phyloP scores from a whole-genome alignment of 2,113 vertebrate genomes.

The Sprattus sprattus region DNA sequence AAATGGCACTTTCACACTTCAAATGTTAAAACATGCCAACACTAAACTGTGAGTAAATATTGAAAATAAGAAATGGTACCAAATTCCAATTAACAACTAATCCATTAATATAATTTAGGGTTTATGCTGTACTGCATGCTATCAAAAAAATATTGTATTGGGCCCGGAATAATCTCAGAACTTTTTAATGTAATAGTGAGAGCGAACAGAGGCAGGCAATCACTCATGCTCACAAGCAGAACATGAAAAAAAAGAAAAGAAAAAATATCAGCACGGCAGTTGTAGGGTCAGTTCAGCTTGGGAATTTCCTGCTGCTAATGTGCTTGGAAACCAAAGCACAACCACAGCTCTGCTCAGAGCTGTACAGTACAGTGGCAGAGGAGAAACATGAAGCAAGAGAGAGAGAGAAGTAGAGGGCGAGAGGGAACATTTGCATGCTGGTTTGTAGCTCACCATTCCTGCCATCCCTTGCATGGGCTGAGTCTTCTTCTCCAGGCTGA shows the following conservation, averaged over 20 bases:
- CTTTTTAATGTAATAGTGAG: background rate
- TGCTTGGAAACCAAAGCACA: background rate
- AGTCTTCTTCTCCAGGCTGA: constrained; percentile 90
- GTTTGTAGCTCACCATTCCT: constrained; percentile 78
- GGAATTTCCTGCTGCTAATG: constrained; percentile 16
- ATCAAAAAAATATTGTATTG: background rate
- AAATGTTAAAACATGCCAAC: no score
- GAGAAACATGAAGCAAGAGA: background rate
- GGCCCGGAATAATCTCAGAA: background rate
- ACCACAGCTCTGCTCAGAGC: background rate
- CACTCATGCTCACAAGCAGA: background rate
- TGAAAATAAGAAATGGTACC: background rate
- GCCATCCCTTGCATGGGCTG: constrained; percentile 85
- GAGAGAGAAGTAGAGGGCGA: background rate
- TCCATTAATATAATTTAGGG: no score
- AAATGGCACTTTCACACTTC: no score
- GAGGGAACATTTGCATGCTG: background rate
- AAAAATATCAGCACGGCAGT: background rate
- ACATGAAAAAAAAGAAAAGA: background rate
- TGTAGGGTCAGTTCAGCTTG: background rate
- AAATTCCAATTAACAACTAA: no score
- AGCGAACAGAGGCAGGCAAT: background rate
- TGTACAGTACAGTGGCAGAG: background rate
- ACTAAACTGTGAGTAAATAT: background rate
- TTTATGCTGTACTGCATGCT: background rate